Evolutionary conservation across 2,113 vertebrate genomes (phyloP).

Genomic region (Chamaea fasciata): DNA sequence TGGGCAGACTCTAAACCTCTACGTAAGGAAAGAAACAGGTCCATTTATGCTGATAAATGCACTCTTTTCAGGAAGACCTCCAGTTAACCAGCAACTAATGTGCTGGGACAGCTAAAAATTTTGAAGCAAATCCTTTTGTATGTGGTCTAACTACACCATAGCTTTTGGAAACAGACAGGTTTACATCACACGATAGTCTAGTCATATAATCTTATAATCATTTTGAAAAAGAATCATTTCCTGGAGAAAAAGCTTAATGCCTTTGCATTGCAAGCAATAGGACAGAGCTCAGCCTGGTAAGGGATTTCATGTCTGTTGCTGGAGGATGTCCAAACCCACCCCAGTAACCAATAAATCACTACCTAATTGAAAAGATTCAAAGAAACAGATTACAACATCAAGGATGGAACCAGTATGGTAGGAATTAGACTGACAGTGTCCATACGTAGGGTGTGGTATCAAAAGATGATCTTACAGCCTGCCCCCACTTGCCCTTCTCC

Average conservation of each 20-base stretch:
- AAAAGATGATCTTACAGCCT: conserved; percentile 31
- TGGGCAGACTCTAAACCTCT: conserved; percentile 19
- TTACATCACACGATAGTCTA: conserved; percentile 12
- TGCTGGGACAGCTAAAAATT: conserved; percentile 43
- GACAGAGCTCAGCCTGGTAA: neutral
- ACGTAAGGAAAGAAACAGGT: neutral
- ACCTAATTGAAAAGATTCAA: conserved; percentile 21
- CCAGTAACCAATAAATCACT: conserved; percentile 30
- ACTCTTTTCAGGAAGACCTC: conserved; percentile 49
- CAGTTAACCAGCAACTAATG: conserved; percentile 23
- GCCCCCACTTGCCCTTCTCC: conserved; percentile 46
- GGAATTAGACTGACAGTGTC: conserved; percentile 45
- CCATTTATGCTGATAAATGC: conserved; percentile 22
- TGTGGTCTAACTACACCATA: neutral
- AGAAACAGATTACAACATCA: conserved; percentile 42
- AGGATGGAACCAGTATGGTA: conserved; percentile 18
- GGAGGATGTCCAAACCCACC: conserved; percentile 35
- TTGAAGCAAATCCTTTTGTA: neutral
- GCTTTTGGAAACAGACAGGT: neutral
- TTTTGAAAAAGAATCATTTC: conserved; percentile 30
- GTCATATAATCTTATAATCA: conserved; percentile 16
- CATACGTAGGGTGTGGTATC: conserved; percentile 27
- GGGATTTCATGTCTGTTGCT: neutral
- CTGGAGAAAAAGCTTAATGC: neutral
- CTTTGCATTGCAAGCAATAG: neutral